phyloP scores from a whole-genome alignment of 2,113 vertebrate species.

The Entomyzon cyanotis region DNA sequence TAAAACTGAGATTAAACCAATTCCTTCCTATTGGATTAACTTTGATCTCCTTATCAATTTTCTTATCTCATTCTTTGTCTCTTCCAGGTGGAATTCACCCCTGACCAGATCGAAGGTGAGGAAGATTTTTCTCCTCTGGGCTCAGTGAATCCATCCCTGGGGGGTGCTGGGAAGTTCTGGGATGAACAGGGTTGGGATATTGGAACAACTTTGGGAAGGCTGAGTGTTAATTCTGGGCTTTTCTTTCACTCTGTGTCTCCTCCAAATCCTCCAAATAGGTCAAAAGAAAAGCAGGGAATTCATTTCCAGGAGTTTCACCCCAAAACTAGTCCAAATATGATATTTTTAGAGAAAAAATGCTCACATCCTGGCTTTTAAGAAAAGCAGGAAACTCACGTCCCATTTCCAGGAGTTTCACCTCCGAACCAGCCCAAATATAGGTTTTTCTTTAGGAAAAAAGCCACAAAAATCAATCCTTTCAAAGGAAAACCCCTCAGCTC shows the following conservation, averaged over 20 bases:
- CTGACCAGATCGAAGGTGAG: constrained; percentile 88
- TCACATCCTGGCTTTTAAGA: no score
- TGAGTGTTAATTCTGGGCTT: not conserved
- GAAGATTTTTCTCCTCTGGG: not conserved
- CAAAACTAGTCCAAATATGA: no score
- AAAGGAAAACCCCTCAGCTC: not conserved
- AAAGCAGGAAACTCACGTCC: not conserved
- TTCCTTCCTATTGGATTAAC: rapidly evolving
- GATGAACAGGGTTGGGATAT: not conserved
- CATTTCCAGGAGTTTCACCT: not conserved
- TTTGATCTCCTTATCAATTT: not conserved
- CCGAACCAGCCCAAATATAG: not conserved
- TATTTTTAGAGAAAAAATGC: no score
- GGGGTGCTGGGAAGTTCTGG: not conserved
- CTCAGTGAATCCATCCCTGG: not conserved
- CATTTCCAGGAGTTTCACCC: no score
- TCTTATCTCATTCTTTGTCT: not conserved
- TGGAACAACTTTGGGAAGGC: not conserved
- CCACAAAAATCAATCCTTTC: not conserved
- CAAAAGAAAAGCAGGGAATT: no score
- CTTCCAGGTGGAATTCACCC: constrained; percentile 83
- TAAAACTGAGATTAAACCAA: not conserved
- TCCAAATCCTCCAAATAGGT: not conserved
- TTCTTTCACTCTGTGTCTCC: not conserved
- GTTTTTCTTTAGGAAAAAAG: not conserved